Conservation (phyloP, 2,888 invertebrate species). For the Caenorhabditis sp. region DNA sequence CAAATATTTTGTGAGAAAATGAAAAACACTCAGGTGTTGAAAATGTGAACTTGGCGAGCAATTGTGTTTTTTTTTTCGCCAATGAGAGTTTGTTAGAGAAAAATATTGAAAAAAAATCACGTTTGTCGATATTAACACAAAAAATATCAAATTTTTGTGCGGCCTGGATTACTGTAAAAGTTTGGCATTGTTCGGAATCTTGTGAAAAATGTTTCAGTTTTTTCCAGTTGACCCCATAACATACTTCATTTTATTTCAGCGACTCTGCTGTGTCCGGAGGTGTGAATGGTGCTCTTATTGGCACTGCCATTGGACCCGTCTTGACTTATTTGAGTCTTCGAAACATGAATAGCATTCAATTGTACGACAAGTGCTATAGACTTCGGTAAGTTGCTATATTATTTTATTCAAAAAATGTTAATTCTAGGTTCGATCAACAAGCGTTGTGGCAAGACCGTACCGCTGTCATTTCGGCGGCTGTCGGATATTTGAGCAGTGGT, state of each 20-base stretch:
- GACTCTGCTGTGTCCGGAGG: constrained; percentile 53
- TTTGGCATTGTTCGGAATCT: no score
- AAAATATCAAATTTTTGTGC: no score
- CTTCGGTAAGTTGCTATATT: constrained; percentile 35
- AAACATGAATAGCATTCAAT: constrained; percentile 56
- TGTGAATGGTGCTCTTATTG: constrained; percentile 47
- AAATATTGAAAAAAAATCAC: no score
- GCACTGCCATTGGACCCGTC: constrained; percentile 53
- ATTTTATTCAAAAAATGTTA: neutral
- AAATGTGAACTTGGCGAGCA: neutral
- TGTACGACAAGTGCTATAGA: constrained; percentile 62
- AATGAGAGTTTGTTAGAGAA: no score
- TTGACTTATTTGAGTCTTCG: constrained; percentile 53
- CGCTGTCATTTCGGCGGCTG: constrained; percentile 55
- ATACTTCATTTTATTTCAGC: constrained; percentile 23
- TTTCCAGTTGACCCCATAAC: neutral
- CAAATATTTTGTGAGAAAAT: neutral
- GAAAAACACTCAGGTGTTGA: neutral
- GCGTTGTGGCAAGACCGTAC: constrained; percentile 54
- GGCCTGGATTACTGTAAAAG: no score
- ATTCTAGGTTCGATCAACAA: constrained; percentile 52
- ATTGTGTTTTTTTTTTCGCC: no score
- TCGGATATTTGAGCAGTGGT: constrained; percentile 54
- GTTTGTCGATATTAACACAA: no score
- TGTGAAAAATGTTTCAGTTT: no score